Evolutionary conservation across 2,113 vertebrate genomes (phyloP).

Genomic region (Cyanoliseus patagonus): DNA sequence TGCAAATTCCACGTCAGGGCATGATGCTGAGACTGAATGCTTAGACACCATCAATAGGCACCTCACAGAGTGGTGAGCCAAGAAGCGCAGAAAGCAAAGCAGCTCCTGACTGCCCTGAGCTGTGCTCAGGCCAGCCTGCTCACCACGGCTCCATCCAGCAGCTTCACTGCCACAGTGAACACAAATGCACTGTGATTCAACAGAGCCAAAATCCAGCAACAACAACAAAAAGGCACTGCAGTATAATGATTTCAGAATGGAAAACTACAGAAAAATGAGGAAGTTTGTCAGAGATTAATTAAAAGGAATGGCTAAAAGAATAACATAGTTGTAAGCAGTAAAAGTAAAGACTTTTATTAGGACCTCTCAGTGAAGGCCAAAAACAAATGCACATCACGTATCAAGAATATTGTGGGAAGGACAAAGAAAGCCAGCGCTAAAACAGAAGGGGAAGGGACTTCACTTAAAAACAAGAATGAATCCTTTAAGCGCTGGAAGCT

Average conservation of each 20-base stretch:
- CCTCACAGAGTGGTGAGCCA: fast-evolving
- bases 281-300: neutral
- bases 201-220: neutral
- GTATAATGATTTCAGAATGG: neutral
- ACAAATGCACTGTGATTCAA: neutral
- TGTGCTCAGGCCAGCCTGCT: neutral
- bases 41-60: neutral
- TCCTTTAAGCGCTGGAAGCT: neutral
- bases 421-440: neutral
- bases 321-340: neutral
- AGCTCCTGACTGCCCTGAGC: neutral
- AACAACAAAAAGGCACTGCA: neutral
- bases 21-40: neutral
- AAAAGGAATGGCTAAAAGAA: neutral
- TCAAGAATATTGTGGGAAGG: neutral
- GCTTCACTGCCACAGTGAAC: neutral
- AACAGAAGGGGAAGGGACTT: neutral
- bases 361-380: neutral
- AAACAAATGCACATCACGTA: neutral
- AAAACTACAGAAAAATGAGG: neutral
- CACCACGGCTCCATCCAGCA: neutral
- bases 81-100: neutral
- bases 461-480: neutral
- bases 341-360: neutral
- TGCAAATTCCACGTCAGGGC: neutral